These are phyloP conservation scores for Cephus runcator DNA, from an alignment of 2,888 invertebrate species.

Conservation along the genomic window DNA sequence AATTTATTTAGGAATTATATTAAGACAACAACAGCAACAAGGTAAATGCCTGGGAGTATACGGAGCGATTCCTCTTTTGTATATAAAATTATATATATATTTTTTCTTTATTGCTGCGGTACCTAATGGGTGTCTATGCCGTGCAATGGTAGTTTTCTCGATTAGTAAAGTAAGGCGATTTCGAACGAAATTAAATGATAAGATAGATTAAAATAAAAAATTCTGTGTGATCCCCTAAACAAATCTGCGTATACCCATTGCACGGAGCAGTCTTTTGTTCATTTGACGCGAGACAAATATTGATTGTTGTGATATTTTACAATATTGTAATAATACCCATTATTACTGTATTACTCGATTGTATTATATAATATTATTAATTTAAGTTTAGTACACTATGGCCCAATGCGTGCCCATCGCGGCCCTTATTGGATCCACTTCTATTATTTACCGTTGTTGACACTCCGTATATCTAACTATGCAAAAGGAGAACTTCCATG, in stretches of 20 bases:
- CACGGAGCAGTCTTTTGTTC: slow-evolving; percentile 36
- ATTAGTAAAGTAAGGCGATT: neutral
- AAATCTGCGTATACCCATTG: neutral
- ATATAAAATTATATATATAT: slow-evolving; percentile 31
- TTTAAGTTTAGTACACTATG: slow-evolving; percentile 5
- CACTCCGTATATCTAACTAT: slow-evolving; percentile 49
- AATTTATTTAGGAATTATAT: slow-evolving; percentile 27
- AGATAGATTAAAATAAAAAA: neutral
- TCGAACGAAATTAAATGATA: neutral
- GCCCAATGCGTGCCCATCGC: slow-evolving; percentile 6
- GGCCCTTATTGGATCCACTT: slow-evolving; percentile 24
- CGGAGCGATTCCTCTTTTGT: slow-evolving; percentile 39
- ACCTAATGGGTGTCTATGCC: slow-evolving; percentile 12
- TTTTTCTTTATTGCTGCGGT: slow-evolving; percentile 19
- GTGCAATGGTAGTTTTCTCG: neutral
- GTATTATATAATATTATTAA: slow-evolving; percentile 45
- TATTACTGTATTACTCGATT: slow-evolving; percentile 58
- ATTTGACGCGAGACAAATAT: slow-evolving; percentile 53
- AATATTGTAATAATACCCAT: slow-evolving; percentile 55
- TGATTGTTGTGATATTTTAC: slow-evolving; percentile 64
- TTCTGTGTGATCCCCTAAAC: neutral
- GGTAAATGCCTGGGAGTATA: slow-evolving; percentile 23
- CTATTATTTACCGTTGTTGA: slow-evolving; percentile 51
- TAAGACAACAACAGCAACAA: neutral
- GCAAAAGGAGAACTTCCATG: slow-evolving; percentile 59